Percentiles rank a stretch among this genome's conserved stretches.
Conservation (phyloP, 2,797 vertebrate species). For the Muscicapa striata region DNA sequence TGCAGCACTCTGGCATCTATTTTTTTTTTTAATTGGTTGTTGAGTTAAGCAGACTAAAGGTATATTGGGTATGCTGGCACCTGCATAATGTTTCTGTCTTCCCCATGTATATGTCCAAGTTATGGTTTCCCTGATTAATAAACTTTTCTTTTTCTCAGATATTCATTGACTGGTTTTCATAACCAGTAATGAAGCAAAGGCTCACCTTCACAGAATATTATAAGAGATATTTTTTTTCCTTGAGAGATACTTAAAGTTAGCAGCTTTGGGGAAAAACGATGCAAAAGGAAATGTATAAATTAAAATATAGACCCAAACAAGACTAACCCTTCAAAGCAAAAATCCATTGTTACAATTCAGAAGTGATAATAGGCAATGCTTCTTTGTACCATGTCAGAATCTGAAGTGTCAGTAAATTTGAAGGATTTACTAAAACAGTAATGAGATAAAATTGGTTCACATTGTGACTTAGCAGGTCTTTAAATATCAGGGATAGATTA, state of each 20-base stretch:
- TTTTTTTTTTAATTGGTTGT: neutral
- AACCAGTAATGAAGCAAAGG: neutral
- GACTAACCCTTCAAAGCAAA: neutral
- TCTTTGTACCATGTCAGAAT: neutral
- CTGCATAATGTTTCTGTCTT: neutral
- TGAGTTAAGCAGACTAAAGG: neutral
- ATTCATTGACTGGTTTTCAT: constrained; percentile 14
- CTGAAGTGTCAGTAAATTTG: neutral
- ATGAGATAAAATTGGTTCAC: neutral
- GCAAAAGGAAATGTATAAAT: neutral
- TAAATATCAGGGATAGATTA: neutral
- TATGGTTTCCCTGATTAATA: constrained; percentile 1
- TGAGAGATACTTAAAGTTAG: neutral
- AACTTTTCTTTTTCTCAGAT: neutral
- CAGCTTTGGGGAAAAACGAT: neutral
- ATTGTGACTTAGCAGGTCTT: neutral
- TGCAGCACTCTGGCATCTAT: neutral
- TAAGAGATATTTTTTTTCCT: neutral
- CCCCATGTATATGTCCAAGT: neutral
- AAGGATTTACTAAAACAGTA: neutral
- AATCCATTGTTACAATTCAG: neutral
- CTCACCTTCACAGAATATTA: neutral
- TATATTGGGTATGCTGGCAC: neutral
- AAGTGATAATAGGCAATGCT: neutral
- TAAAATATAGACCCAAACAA: neutral